These are phyloP conservation scores for Ferrisia virgata DNA, from an alignment of 2,888 invertebrate species.

Conservation along the genomic window DNA sequence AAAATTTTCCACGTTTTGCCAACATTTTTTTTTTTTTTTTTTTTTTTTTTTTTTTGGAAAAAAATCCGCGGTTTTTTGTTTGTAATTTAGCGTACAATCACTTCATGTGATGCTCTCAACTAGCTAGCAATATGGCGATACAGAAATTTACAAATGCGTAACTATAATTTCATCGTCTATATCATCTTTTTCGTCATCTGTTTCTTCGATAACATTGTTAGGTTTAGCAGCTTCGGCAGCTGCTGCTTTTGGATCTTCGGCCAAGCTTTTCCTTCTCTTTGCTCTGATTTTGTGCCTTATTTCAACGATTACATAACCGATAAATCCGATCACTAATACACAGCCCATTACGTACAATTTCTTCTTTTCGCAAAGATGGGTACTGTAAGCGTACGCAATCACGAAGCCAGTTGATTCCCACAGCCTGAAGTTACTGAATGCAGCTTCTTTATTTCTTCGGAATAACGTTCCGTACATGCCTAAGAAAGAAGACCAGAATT, in stretches of 20 bases:
- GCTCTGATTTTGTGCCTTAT: slow-evolving; percentile 79
- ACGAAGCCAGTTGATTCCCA: slow-evolving; percentile 91
- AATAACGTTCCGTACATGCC: slow-evolving; percentile 83
- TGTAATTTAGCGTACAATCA: not conserved
- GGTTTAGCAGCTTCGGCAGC: slow-evolving; percentile 59
- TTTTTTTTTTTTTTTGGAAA: no score
- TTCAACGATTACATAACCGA: slow-evolving; percentile 78
- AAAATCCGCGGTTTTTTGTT: not conserved
- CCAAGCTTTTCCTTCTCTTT: slow-evolving; percentile 69
- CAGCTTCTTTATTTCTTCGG: slow-evolving; percentile 84
- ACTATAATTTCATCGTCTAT: slow-evolving; percentile 80
- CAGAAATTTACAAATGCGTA: slow-evolving; percentile 67
- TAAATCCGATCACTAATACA: slow-evolving; percentile 70
- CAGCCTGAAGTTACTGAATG: slow-evolving; percentile 84
- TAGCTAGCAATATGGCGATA: not conserved
- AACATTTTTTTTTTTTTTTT: not conserved
- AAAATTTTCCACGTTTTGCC: not conserved
- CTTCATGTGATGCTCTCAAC: slow-evolving; percentile 20
- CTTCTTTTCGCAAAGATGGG: slow-evolving; percentile 78
- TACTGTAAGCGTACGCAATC: slow-evolving; percentile 84
- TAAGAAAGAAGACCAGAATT: slow-evolving; percentile 53
- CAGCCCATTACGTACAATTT: slow-evolving; percentile 80
- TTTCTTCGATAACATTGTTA: slow-evolving; percentile 63
- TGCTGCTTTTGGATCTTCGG: slow-evolving; percentile 62
- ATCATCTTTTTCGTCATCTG: slow-evolving; percentile 82